phyloP scores from a whole-genome alignment of 1,140 invertebrate species.

The Cyrtorhinus lividipennis region DNA sequence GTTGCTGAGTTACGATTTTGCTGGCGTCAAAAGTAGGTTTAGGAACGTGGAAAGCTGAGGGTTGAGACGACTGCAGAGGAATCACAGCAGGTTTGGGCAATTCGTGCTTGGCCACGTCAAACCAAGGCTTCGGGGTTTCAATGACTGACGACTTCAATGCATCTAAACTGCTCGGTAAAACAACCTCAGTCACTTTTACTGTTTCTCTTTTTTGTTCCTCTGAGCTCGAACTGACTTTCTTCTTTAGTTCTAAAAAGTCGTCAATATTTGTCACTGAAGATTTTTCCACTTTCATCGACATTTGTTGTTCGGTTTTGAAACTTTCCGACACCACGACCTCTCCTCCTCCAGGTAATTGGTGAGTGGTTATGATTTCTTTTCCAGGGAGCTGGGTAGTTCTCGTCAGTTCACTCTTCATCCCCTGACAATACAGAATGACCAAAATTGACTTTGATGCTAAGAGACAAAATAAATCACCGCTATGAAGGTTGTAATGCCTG shows the following conservation, averaged over 20 bases:
- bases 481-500: no score
- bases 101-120: neutral
- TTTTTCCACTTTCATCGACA: constrained; percentile 23
- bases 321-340: constrained; percentile 20
- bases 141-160: neutral
- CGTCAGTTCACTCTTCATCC: constrained; percentile 2
- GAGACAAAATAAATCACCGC: no score
- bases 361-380: neutral
- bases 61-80: constrained; percentile 1
- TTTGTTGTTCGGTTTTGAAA: constrained; percentile 22
- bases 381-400: constrained; percentile 7
- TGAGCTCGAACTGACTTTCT: neutral
- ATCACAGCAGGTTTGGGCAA: neutral
- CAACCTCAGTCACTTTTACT: constrained; percentile 6
- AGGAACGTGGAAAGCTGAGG: neutral
- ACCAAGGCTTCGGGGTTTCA: neutral
- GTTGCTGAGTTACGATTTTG: neutral
- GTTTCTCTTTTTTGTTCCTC: neutral
- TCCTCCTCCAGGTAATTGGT: constrained; percentile 6
- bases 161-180: neutral
- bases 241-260: neutral
- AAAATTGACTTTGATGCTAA: no score
- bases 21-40: constrained; percentile 8
- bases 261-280: constrained; percentile 1
- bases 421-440: neutral